These are phyloP conservation scores for Chionis minor DNA, from an alignment of 2,113 vertebrate genomes.

Conservation along the genomic window DNA sequence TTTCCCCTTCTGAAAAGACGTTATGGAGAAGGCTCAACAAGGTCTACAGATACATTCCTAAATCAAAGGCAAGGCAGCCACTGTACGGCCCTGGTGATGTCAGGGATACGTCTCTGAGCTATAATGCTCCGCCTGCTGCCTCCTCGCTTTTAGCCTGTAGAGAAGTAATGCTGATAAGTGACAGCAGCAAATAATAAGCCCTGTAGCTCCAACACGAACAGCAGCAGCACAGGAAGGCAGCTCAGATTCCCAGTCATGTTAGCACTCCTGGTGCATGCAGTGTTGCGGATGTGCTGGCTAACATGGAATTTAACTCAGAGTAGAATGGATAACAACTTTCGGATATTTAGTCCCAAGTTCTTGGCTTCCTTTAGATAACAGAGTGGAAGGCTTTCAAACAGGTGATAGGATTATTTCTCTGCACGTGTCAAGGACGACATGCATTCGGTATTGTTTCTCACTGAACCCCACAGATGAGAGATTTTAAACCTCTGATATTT, in stretches of 20 bases:
- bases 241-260: background rate
- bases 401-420: background rate
- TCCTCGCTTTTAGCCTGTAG: background rate
- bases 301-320: background rate
- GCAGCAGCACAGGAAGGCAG: background rate
- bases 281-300: background rate
- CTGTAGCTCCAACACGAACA: background rate
- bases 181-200: background rate
- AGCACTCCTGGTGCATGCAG: background rate
- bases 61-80: background rate
- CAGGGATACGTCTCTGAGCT: background rate
- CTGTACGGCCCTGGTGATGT: background rate
- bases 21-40: background rate
- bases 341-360: background rate
- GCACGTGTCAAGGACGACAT: background rate
- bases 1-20: background rate
- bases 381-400: background rate
- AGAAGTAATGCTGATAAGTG: background rate
- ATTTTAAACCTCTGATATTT: background rate
- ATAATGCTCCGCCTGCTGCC: background rate
- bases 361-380: background rate
- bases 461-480: background rate
- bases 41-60: background rate
- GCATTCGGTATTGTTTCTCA: background rate
- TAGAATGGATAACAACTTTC: background rate